Percentiles rank a stretch among this genome's conserved stretches.
Conservation (phyloP, 2,888 invertebrate species). For the Aspidiotus destructor region DNA sequence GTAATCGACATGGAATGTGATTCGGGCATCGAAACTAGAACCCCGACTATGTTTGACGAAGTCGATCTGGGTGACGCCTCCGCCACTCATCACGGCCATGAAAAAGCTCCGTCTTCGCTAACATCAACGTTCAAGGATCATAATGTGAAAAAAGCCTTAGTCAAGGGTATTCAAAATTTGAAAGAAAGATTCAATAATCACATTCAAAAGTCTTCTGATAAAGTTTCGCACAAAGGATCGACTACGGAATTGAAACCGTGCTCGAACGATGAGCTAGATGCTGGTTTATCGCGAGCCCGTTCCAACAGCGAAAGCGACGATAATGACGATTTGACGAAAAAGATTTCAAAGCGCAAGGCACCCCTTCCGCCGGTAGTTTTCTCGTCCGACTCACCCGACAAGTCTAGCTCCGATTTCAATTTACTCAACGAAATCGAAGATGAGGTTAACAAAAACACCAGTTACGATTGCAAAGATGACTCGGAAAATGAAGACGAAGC, state of each 20-base stretch:
- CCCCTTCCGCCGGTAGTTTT: conserved; percentile 54
- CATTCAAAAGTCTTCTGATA: conserved; percentile 18
- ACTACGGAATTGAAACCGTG: neutral
- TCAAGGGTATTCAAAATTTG: conserved; percentile 42
- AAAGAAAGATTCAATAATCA: conserved; percentile 44
- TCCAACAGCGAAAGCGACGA: conserved; percentile 40
- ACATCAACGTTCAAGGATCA: conserved; percentile 36
- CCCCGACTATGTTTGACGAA: conserved; percentile 36
- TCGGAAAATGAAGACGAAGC: conserved; percentile 41
- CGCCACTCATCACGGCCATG: conserved; percentile 6
- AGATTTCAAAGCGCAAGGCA: conserved; percentile 62
- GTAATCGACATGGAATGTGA: conserved; percentile 15
- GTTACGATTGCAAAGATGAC: conserved; percentile 43
- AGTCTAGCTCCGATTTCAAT: conserved; percentile 15
- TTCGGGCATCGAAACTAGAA: conserved; percentile 24
- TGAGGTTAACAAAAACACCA: conserved; percentile 31
- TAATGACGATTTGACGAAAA: conserved; percentile 40
- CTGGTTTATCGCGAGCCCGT: neutral
- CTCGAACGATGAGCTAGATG: conserved; percentile 3
- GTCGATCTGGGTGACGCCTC: conserved; percentile 33
- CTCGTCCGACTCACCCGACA: neutral
- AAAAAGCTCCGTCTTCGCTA: conserved; percentile 32
- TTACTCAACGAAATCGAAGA: conserved; percentile 28
- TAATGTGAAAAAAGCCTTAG: conserved; percentile 39
- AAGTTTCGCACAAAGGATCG: conserved; percentile 7